A percentile compares a stretch with the other conserved stretches of the same genome.
These are phyloP conservation scores for Aurelia coerulea DNA, from an alignment of 30 jellyfish, hydroid and myxozoan genomes.

Conservation along the genomic window DNA sequence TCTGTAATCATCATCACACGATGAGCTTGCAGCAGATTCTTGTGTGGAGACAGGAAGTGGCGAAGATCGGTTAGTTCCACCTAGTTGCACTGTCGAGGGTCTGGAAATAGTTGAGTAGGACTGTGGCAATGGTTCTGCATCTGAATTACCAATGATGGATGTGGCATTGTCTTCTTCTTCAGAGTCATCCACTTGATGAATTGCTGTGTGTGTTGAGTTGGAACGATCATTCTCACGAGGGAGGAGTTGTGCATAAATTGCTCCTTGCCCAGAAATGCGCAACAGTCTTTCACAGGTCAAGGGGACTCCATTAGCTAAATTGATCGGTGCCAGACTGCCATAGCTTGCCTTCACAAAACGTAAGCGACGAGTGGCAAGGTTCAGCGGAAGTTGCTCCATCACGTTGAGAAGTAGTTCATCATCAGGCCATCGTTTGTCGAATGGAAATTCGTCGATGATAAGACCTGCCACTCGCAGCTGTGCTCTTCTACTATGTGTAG, in stretches of 20 bases:
- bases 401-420: slow-evolving; percentile 12
- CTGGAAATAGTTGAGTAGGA: neutral
- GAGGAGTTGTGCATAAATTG: slow-evolving; percentile 13
- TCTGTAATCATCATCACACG: slow-evolving; percentile 1
- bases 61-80: neutral
- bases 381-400: slow-evolving; percentile 27
- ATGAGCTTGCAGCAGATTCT: neutral
- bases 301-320: neutral
- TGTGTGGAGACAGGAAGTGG: neutral
- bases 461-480: slow-evolving; percentile 15
- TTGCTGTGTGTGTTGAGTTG: neutral
- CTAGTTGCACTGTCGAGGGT: too few relatives aligned
- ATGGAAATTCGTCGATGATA: slow-evolving; percentile 9
- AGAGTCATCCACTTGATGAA: neutral
- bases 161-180: neutral
- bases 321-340: slow-evolving; percentile 11
- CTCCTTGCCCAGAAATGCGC: slow-evolving; percentile 34
- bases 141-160: neutral
- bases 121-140: neutral
- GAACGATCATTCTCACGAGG: neutral
- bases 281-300: slow-evolving; percentile 12
- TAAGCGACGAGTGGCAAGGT: neutral
- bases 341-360: slow-evolving; percentile 36
- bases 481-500: slow-evolving; percentile 18
- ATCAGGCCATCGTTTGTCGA: slow-evolving; percentile 26